These are phyloP conservation scores for Deilephila elpenor DNA, from an alignment of 2,888 invertebrate species.

Conservation along the genomic window DNA sequence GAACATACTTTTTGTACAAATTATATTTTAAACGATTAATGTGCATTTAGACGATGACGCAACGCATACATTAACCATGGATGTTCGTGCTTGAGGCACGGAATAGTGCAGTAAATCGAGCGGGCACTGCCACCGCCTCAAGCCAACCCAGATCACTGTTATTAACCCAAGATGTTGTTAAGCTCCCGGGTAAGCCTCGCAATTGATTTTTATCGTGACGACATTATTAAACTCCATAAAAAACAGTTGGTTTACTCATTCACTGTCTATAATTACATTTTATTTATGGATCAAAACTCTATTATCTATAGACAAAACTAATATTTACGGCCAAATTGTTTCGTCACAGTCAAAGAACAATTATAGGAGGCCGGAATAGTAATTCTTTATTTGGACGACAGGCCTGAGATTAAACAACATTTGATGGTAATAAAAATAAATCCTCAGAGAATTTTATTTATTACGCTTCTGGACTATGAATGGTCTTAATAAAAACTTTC, in stretches of 20 bases:
- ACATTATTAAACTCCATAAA: conserved; percentile 70
- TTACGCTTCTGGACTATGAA: conserved; percentile 7
- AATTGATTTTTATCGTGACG: conserved; percentile 80
- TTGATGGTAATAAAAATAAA: conserved; percentile 22
- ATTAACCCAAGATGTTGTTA: conserved; percentile 53
- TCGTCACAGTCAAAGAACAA: conserved; percentile 44
- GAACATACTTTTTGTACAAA: too few species aligned
- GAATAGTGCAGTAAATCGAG: conserved; percentile 28
- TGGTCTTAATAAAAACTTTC: conserved; percentile 10
- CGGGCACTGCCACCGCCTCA: conserved; percentile 40
- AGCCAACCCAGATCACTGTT: conserved; percentile 63
- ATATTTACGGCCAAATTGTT: conserved; percentile 56
- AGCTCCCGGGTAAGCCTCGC: conserved; percentile 69
- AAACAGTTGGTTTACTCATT: conserved; percentile 52
- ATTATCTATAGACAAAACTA: conserved; percentile 56
- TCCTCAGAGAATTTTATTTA: conserved; percentile 15
- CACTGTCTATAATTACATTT: conserved; percentile 53
- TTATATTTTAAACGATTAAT: too few species aligned
- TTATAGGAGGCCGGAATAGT: conserved; percentile 37
- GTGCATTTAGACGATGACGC: neutral
- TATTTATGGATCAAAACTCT: conserved; percentile 63
- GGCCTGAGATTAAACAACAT: conserved; percentile 32
- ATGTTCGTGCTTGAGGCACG: neutral
- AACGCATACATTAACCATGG: neutral
- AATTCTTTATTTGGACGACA: conserved; percentile 38